Conservation (phyloP, 2,113 vertebrate species). For the Silurus meridionalis region DNA sequence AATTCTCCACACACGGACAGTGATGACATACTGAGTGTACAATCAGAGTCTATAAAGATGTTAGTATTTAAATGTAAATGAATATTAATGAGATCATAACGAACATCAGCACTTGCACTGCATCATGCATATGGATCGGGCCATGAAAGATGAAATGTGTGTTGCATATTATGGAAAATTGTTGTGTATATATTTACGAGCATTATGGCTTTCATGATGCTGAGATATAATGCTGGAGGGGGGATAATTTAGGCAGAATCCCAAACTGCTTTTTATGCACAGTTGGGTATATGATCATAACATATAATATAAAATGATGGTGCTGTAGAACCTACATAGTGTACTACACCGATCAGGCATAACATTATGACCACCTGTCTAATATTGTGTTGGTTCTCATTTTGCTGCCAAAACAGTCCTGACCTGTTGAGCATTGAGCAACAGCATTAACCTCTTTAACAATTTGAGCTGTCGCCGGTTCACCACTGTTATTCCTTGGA, state of each 20-base stretch:
- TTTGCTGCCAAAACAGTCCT: no score
- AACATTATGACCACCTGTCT: background rate
- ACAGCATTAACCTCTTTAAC: no score
- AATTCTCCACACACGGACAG: background rate
- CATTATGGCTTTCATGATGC: background rate
- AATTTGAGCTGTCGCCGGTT: no score
- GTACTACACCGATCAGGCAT: background rate
- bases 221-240: background rate
- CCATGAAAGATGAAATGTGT: background rate
- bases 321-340: background rate
- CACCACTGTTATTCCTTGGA: no score
- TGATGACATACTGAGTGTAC: background rate
- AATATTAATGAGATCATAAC: background rate
- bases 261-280: background rate
- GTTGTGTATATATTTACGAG: background rate
- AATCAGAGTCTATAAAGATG: background rate
- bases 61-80: background rate
- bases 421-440: no score
- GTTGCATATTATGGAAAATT: background rate
- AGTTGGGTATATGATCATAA: background rate
- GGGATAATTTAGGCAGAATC: background rate
- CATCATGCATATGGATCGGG: background rate
- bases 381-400: background rate
- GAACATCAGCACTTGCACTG: background rate
- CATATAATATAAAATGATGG: background rate